Evolutionary conservation across 2,797 vertebrate genomes (phyloP).

Genomic region (Lagocephalus sceleratus): DNA sequence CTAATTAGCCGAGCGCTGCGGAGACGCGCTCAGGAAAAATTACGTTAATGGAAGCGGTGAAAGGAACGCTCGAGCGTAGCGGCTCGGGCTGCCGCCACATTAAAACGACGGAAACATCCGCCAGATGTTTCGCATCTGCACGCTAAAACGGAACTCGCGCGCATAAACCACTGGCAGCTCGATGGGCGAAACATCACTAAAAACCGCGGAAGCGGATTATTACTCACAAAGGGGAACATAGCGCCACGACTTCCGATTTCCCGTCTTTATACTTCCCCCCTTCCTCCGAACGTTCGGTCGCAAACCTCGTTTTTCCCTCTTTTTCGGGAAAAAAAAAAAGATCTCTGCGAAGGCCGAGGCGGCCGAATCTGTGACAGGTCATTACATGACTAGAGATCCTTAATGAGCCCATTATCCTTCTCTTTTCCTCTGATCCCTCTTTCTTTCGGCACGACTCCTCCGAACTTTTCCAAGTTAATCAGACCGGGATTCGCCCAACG

Average conservation of each 20-base stretch:
- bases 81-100: not conserved
- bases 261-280: no score
- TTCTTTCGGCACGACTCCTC: constrained; percentile 21
- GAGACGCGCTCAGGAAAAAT: not conserved
- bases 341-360: constrained; percentile 11
- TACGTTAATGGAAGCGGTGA: constrained; percentile 2
- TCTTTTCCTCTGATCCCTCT: constrained; percentile 16
- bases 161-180: no score
- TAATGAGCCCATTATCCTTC: constrained; percentile 61
- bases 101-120: not conserved
- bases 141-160: no score
- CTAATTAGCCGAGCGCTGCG: constrained; percentile 34
- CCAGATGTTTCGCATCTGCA: not conserved
- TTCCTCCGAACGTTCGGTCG: no score
- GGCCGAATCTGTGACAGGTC: constrained; percentile 46
- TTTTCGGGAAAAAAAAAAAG: no score
- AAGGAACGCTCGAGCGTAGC: not conserved
- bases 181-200: no score
- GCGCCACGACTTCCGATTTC: no score
- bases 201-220: no score
- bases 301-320: no score
- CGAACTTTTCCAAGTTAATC: constrained; percentile 33
- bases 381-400: constrained; percentile 47
- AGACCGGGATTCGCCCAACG: constrained; percentile 20
- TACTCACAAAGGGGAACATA: no score